A percentile compares a stretch with the other conserved stretches of the same genome.
Conservation (phyloP, 2,797 vertebrate species). For the Cyprinodon diabolis region DNA sequence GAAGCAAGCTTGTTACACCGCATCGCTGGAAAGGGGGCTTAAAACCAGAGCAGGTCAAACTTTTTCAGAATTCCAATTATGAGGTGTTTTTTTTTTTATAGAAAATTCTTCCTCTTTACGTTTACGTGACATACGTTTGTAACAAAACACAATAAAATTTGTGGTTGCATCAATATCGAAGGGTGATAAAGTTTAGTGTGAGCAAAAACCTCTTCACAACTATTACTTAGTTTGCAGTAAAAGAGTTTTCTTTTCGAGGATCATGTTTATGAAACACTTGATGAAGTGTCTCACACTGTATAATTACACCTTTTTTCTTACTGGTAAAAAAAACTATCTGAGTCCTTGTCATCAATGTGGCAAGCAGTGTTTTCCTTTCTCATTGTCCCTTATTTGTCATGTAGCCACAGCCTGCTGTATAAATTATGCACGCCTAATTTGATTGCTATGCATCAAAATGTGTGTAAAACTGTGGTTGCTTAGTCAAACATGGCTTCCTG, state of each 20-base stretch:
- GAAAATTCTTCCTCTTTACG: not conserved
- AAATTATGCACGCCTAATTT: constrained; percentile 58
- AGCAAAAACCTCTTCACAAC: not conserved
- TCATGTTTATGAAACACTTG: constrained; percentile 6
- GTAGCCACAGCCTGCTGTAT: constrained; percentile 43
- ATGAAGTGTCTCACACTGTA: not conserved
- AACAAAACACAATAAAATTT: not conserved
- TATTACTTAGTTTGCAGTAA: constrained; percentile 2
- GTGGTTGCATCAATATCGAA: not conserved
- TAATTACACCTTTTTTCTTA: not conserved
- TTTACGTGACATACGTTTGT: not conserved
- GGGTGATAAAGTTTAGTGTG: not conserved
- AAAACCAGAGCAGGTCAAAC: not conserved
- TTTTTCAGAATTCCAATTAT: not conserved
- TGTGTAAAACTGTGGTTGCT: constrained; percentile 44
- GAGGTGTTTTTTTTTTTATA: not conserved
- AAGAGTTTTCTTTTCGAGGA: constrained; percentile 2
- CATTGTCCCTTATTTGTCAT: constrained; percentile 47
- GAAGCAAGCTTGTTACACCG: not conserved
- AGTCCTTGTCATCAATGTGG: constrained; percentile 2
- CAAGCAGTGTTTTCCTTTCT: constrained; percentile 20
- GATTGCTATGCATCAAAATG: constrained; percentile 52
- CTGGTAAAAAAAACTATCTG: not conserved
- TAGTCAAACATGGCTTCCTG: constrained; percentile 54
- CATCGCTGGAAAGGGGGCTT: not conserved